phyloP scores from a whole-genome alignment of 2,888 invertebrate species.

The Melieria picta region DNA sequence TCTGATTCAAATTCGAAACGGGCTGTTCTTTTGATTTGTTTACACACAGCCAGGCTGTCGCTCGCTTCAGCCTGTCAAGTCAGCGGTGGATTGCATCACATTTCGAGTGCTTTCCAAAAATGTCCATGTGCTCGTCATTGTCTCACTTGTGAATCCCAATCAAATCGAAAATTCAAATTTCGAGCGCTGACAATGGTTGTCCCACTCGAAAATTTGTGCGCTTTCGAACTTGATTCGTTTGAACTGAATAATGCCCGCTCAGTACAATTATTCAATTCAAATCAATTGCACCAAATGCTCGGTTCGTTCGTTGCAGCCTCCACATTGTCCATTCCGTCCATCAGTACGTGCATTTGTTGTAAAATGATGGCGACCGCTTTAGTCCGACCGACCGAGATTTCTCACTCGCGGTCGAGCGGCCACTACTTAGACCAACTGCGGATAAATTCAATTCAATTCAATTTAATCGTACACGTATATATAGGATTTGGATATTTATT shows the following conservation, averaged over 20 bases:
- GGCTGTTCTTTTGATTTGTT: no score
- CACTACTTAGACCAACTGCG: conserved; percentile 56
- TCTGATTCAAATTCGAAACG: no score
- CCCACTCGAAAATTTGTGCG: no score
- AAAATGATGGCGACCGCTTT: no score
- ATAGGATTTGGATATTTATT: neutral
- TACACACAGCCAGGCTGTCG: no score
- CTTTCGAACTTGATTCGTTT: no score
- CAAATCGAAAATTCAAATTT: neutral
- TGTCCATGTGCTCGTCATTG: neutral
- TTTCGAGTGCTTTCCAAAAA: no score
- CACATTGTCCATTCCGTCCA: neutral
- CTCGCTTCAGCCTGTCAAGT: no score
- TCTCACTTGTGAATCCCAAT: neutral
- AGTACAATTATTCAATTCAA: conserved; percentile 62
- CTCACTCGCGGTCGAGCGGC: conserved; percentile 44
- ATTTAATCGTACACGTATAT: conserved; percentile 45
- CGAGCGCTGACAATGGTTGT: no score
- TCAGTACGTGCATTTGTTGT: conserved; percentile 4
- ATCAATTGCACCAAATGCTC: conserved; percentile 52
- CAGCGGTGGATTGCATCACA: no score
- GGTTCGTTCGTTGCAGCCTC: neutral
- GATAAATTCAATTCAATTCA: conserved; percentile 60
- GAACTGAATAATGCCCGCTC: neutral
- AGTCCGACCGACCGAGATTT: conserved; percentile 48